Conservation (phyloP, 1,140 invertebrate species). For the Hyles euphorbiae region DNA sequence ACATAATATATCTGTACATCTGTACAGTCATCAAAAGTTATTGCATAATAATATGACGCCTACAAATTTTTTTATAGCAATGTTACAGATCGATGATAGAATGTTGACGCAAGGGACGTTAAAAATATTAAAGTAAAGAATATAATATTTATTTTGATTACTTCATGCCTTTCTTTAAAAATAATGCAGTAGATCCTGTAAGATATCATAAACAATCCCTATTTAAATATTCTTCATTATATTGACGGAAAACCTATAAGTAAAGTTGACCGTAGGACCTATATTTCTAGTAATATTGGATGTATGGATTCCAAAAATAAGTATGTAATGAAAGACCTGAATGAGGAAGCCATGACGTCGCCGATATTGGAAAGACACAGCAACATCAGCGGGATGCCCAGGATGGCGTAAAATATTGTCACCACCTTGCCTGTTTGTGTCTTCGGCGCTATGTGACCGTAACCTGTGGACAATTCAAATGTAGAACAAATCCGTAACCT, state of each 20-base stretch:
- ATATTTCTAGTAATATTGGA: no score
- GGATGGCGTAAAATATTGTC: constrained; percentile 96
- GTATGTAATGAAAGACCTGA: constrained; percentile 75
- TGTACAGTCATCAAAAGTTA: neutral
- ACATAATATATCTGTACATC: no score
- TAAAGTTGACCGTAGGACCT: no score
- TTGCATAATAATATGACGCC: neutral
- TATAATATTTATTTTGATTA: no score
- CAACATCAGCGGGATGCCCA: constrained; percentile 96
- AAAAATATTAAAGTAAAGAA: no score
- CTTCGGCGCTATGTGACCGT: constrained; percentile 96
- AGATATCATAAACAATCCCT: no score
- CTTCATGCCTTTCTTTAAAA: no score
- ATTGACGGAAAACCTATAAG: no score
- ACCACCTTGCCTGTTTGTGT: constrained; percentile 94
- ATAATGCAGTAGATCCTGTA: no score
- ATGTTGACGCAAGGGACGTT: neutral
- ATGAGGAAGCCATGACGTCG: constrained; percentile 96
- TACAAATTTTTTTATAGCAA: neutral
- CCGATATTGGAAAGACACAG: constrained; percentile 96
- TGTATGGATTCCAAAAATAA: no score
- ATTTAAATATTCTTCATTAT: no score
- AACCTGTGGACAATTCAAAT: constrained; percentile 79
- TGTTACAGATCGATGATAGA: neutral
- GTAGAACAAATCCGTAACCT: no score